phyloP scores from a whole-genome alignment of 2,888 invertebrate species.

The Eutolmus rufibarbis region DNA sequence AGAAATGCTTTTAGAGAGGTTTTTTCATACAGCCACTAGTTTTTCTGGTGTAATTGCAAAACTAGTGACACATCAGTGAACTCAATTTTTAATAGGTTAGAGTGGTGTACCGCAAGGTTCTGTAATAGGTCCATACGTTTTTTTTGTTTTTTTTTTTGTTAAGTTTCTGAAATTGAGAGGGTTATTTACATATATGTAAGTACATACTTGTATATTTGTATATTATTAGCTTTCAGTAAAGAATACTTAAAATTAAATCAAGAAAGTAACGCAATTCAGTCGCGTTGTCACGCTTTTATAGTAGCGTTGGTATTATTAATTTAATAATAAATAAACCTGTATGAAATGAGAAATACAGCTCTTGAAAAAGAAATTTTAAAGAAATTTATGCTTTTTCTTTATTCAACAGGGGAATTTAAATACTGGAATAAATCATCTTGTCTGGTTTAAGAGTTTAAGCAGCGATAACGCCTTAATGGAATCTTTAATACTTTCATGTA shows the following conservation, averaged over 20 bases:
- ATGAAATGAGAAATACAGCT: neutral
- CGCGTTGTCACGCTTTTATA: no score
- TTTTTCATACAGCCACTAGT: neutral
- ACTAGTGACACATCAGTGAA: neutral
- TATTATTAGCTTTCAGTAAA: no score
- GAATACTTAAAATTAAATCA: neutral
- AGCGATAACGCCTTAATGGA: neutral
- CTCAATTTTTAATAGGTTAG: neutral
- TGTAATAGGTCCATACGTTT: neutral
- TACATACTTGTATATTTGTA: no score
- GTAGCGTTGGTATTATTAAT: no score
- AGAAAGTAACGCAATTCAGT: neutral
- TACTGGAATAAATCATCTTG: neutral
- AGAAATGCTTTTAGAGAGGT: neutral
- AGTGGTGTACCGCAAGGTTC: neutral
- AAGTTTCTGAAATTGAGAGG: no score
- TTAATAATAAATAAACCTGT: no score
- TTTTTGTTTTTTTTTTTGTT: no score
- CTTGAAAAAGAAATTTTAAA: neutral
- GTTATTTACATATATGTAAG: no score
- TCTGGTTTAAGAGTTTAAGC: neutral
- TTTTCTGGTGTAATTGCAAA: neutral
- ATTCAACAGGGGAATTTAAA: neutral
- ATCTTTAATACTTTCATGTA: neutral
- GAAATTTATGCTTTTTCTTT: neutral